Percentiles rank a stretch among this genome's conserved stretches.
Conservation (phyloP, 2,888 invertebrate genomes). For the Trissoscelio sp. region DNA sequence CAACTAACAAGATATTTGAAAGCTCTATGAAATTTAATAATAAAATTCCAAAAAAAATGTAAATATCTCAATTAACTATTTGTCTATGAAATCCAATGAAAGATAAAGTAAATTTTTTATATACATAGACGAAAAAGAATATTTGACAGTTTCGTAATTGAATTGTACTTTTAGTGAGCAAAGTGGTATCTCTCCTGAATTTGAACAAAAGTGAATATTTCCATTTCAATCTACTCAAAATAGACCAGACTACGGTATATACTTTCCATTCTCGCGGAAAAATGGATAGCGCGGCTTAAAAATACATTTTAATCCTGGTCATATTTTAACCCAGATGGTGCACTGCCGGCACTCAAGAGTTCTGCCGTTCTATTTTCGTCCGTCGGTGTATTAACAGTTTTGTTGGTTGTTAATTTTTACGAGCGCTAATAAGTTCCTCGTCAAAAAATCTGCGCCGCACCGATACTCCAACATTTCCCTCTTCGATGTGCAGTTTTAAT, state of each 20-base stretch:
- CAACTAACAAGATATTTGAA: no score
- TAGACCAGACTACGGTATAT: constrained; percentile 7
- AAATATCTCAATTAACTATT: background rate
- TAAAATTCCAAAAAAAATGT: background rate
- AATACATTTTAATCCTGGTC: constrained; percentile 33
- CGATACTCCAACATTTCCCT: background rate
- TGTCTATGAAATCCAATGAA: background rate
- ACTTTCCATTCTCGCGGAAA: constrained; percentile 14
- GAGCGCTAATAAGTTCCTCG: background rate
- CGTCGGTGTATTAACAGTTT: constrained; percentile 22
- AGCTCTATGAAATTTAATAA: background rate
- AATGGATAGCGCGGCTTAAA: constrained; percentile 23
- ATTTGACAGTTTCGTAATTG: constrained; percentile 5
- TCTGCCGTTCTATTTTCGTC: constrained; percentile 8
- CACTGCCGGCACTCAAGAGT: constrained; percentile 2
- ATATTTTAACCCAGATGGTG: constrained; percentile 35
- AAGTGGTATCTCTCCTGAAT: constrained; percentile 6
- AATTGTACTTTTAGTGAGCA: constrained; percentile 10
- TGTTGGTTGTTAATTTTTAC: constrained; percentile 14
- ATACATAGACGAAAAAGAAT: background rate
- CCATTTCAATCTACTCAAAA: constrained; percentile 7
- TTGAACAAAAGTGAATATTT: constrained; percentile 5
- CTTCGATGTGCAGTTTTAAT: constrained; percentile 18
- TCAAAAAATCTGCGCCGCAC: background rate
- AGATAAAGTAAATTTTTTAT: background rate